Percentiles rank a stretch among this genome's conserved stretches.
phyloP scores from a whole-genome alignment of 2,888 invertebrate genomes.

The Homarus gammarus region DNA sequence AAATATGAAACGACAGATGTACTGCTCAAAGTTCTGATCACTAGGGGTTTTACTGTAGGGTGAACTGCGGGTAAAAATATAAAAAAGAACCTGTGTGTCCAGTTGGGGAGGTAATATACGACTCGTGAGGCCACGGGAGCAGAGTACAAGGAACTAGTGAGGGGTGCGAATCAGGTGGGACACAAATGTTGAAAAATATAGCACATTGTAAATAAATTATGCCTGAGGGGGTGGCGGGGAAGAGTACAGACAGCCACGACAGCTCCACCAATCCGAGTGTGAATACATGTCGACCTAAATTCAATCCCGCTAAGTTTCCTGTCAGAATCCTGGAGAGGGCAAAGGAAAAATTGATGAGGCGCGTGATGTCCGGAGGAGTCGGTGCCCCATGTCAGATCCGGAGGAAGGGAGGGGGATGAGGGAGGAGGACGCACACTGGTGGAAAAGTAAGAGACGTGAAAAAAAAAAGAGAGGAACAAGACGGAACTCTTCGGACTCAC shows the following conservation, averaged over 20 bases:
- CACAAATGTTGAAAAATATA: background rate
- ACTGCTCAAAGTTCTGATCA: background rate
- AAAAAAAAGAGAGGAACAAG: no score
- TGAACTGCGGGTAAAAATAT: no score
- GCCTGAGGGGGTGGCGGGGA: background rate
- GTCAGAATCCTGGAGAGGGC: conserved; percentile 19
- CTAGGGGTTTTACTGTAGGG: background rate
- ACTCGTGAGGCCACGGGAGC: no score
- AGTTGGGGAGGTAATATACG: background rate
- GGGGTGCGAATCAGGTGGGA: no score
- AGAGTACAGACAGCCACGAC: background rate
- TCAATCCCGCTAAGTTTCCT: background rate
- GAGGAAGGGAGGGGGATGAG: background rate
- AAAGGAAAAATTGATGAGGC: conserved; percentile 10
- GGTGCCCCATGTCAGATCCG: background rate
- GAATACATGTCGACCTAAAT: conserved; percentile 29
- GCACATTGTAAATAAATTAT: background rate
- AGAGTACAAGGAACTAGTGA: no score
- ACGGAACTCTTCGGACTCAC: no score
- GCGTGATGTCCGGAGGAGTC: background rate
- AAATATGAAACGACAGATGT: background rate
- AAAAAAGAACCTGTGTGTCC: background rate
- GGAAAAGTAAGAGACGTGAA: background rate
- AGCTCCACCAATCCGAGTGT: background rate
- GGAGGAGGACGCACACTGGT: conserved; percentile 16